A percentile compares a stretch with the other conserved stretches of the same genome.
Conservation (phyloP, 64 coral and sea anemone species). For the Astreopora myriophthalma region DNA sequence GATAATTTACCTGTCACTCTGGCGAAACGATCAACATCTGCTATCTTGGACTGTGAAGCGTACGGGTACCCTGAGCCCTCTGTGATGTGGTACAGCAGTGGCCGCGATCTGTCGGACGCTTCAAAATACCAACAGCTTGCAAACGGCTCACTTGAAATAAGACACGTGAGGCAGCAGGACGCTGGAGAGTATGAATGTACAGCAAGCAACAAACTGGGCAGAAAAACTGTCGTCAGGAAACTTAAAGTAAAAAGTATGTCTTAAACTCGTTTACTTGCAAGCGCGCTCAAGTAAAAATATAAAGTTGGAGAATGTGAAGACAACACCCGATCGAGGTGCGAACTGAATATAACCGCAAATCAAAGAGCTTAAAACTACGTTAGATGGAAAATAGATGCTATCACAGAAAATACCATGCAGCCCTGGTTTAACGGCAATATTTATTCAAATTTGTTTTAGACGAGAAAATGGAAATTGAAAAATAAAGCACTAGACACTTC, state of each 20-base stretch:
- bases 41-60: slow-evolving; percentile 75
- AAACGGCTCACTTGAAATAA: slow-evolving; percentile 80
- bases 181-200: slow-evolving; percentile 83
- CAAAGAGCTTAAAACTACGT: too few species aligned
- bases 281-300: background rate
- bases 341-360: too few species aligned
- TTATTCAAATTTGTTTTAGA: too few species aligned
- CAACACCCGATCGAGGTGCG: too few species aligned
- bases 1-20: slow-evolving; percentile 52
- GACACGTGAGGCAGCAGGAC: slow-evolving; percentile 41
- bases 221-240: slow-evolving; percentile 49
- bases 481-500: too few species aligned
- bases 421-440: too few species aligned
- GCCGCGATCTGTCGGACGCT: slow-evolving; percentile 46
- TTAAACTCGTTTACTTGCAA: background rate
- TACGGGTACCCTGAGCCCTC: slow-evolving; percentile 86
- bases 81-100: slow-evolving; percentile 82
- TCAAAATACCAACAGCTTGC: slow-evolving; percentile 67
- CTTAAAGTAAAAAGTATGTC: slow-evolving; percentile 81
- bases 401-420: too few species aligned
- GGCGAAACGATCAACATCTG: slow-evolving; percentile 55
- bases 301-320: too few species aligned
- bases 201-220: slow-evolving; percentile 65
- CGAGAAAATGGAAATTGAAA: too few species aligned
- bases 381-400: too few species aligned